Percentiles rank a stretch among this genome's conserved stretches.
These are phyloP conservation scores for Lordiphosa stackelbergi DNA, from an alignment of 1,140 invertebrate species.

Conservation along the genomic window DNA sequence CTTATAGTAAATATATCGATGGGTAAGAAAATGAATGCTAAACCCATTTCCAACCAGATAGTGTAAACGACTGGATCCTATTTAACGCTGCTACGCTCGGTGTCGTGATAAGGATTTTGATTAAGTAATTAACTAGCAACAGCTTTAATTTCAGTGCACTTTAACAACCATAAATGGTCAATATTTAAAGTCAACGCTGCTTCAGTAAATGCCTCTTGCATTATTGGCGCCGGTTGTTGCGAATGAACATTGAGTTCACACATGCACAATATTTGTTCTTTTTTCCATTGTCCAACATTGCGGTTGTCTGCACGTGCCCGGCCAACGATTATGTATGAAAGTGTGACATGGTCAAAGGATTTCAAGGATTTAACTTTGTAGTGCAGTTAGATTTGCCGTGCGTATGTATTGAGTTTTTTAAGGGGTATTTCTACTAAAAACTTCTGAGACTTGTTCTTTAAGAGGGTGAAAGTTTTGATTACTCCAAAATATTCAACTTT, in stretches of 20 bases:
- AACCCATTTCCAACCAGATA: conserved; percentile 14
- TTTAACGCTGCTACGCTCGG: conserved; percentile 31
- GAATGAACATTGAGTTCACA: conserved; percentile 40
- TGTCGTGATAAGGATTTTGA: conserved; percentile 13
- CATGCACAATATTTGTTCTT: conserved; percentile 52
- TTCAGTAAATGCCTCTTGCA: conserved; percentile 57
- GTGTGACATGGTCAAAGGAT: conserved; percentile 53
- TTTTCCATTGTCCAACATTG: conserved; percentile 47
- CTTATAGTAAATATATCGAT: no score
- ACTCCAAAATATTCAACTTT: no score
- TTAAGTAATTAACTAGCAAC: not conserved
- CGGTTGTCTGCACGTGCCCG: conserved; percentile 60
- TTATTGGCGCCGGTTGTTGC: conserved; percentile 43
- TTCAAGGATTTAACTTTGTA: conserved; percentile 55
- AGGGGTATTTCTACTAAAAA: not conserved
- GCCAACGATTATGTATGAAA: conserved; percentile 49
- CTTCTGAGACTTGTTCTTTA: no score
- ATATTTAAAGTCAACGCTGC: conserved; percentile 42
- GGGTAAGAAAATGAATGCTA: not conserved
- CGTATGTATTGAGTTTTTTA: not conserved
- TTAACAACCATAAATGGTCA: conserved; percentile 21
- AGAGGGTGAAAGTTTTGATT: no score
- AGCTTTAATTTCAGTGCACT: conserved; percentile 13
- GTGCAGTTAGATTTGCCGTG: conserved; percentile 21
- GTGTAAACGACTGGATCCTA: conserved; percentile 37